Base-by-base conservation (phyloP, 2,888 invertebrate species). In the Eristalis arbustorum region DNA sequence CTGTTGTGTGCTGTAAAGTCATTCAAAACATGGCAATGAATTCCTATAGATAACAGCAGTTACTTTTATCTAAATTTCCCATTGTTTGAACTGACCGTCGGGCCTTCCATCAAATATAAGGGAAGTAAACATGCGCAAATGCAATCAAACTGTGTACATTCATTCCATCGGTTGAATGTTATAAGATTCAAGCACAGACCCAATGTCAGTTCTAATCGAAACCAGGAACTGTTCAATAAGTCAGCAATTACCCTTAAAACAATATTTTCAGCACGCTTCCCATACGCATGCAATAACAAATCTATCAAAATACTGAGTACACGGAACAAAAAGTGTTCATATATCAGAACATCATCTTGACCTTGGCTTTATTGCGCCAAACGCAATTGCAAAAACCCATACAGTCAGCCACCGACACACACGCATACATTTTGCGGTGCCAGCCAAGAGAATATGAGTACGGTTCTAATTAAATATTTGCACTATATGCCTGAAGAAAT, bases 291-390 rank as follows among this genome's bases (percentile, higher is more conserved):
- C 74, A 87, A 87, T 75, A 81, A 75, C 74, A 71, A 75, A 71
- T 75, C 40, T 57, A 84, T 75, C 68, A 72, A 56, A 79, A 61
- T 59, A 23, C 78, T 64, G 75, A 64, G 42, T 83, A 83, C 66
- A 79, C 83, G 83, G 78, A 83, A 83, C 61, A 83, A 37, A 74
- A 79, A 83, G 34, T 23, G 73, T 66, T 67, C 28, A 74, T 64
- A 66, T 76, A 84, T 80, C 73, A 73, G 62, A 80, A 81, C 77
- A 85, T 83, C 83, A 83, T 87, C 83, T 79, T 83, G 72, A 87
- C 87, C 87, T 83, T 87, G 87, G 22, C 72, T 87, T 68, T 83
- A 75, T 83, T 87, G 75, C 75, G 75, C 72, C 75, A 63, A 87
- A 87, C 78, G 82, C 75, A 85, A 85, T 73, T 85, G 77, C 85